Conservation (phyloP, 2,797 vertebrate species). For the Thaleichthys pacificus region DNA sequence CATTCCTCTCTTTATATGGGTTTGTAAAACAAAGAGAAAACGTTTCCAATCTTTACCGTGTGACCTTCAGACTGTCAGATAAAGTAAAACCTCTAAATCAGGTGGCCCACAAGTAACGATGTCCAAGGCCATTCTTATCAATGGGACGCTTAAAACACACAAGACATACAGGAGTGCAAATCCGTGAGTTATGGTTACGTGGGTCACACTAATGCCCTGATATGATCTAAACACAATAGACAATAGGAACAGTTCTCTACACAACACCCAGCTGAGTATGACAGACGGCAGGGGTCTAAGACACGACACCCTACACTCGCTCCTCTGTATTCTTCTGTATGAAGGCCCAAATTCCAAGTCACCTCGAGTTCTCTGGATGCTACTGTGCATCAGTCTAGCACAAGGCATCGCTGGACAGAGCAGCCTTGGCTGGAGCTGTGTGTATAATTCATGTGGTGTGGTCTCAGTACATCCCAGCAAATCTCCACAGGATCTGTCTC, state of each 20-base stretch:
- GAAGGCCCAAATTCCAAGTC: background rate
- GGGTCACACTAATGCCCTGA: background rate
- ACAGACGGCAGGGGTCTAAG: background rate
- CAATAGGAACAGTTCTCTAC: background rate
- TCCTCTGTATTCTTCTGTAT: background rate
- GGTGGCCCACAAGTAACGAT: background rate
- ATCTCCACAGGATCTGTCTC: background rate
- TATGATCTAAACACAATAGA: background rate
- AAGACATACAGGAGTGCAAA: background rate
- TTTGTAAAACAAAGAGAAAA: constrained; percentile 30
- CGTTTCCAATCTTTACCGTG: constrained; percentile 5
- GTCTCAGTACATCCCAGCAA: background rate
- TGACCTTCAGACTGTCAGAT: constrained; percentile 16
- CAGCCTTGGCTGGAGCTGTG: background rate
- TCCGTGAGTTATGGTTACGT: background rate
- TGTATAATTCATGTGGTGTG: constrained; percentile 7
- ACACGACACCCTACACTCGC: background rate
- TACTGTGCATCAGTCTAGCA: background rate
- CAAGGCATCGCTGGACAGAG: background rate
- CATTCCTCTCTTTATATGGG: no score
- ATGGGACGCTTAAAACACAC: background rate
- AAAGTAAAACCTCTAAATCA: background rate
- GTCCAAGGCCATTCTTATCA: constrained; percentile 3
- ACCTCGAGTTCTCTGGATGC: background rate
- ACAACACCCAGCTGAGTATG: background rate